Evolutionary conservation across 2,113 vertebrate species (phyloP).

Genomic region (Nematolebias whitei): DNA sequence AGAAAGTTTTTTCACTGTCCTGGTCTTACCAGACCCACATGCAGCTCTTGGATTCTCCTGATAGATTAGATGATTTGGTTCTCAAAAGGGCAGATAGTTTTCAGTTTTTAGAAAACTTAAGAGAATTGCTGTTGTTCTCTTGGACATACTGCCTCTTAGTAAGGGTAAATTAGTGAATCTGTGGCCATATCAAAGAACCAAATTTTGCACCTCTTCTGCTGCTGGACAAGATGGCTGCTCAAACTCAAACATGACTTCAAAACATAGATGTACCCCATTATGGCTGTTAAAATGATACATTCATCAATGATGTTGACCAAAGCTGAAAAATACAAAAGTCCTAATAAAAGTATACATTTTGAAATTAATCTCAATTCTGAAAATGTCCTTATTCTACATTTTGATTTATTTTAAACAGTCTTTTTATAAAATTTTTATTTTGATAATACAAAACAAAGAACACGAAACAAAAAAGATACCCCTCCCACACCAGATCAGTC

Average conservation of each 20-base stretch:
- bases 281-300: conserved; percentile 38
- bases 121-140: neutral
- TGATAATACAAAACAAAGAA: no score
- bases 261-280: neutral
- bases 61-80: conserved; percentile 37
- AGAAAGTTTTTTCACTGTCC: neutral
- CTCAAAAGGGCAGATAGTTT: neutral
- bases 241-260: neutral
- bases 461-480: no score
- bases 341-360: conserved; percentile 74
- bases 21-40: conserved; percentile 15
- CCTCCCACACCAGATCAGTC: no score
- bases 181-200: conserved; percentile 20
- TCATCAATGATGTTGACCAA: conserved; percentile 63
- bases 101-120: neutral
- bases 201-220: conserved; percentile 37
- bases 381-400: neutral
- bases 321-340: conserved; percentile 59
- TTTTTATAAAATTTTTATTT: no score
- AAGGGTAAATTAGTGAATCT: conserved; percentile 1
- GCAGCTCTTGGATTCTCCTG: conserved; percentile 18
- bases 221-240: conserved; percentile 2
- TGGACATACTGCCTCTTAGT: neutral
- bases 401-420: neutral
- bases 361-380: conserved; percentile 38